These are phyloP conservation scores for Balanococcus diminutus DNA, from an alignment of 2,888 invertebrate species.

Conservation along the genomic window DNA sequence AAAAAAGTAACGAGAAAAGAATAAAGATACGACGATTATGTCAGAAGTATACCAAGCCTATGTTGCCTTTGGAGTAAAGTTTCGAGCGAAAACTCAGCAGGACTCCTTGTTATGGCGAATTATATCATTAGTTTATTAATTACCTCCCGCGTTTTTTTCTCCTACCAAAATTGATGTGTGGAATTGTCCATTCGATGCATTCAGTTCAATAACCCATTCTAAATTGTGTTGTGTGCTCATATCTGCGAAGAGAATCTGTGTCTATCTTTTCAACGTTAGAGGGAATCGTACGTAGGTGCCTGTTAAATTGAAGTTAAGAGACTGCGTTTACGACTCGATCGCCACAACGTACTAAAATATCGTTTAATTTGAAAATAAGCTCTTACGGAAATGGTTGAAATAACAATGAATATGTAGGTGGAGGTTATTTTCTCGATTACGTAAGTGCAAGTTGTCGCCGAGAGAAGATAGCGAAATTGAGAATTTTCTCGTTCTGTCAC, in stretches of 20 bases:
- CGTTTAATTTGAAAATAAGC: background rate
- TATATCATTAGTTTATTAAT: conserved; percentile 24
- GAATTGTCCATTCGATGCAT: background rate
- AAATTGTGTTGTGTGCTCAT: background rate
- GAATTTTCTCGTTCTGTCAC: background rate
- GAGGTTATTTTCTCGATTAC: background rate
- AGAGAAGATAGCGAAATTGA: background rate
- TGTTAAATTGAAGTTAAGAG: background rate
- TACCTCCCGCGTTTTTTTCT: background rate
- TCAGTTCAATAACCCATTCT: background rate
- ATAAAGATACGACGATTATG: background rate
- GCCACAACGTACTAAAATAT: background rate
- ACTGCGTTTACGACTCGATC: background rate
- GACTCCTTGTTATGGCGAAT: background rate
- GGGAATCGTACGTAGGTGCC: too few species aligned
- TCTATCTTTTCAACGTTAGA: too few species aligned
- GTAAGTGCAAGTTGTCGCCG: background rate
- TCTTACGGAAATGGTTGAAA: background rate
- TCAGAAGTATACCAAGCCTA: background rate
- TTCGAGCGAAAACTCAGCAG: background rate
- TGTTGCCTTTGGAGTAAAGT: background rate
- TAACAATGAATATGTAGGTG: background rate
- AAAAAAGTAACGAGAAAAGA: background rate
- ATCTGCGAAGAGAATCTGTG: background rate
- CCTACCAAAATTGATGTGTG: background rate